Evolutionary conservation across 2,888 invertebrate species (phyloP).

Genomic region (Agonopterix arenella): DNA sequence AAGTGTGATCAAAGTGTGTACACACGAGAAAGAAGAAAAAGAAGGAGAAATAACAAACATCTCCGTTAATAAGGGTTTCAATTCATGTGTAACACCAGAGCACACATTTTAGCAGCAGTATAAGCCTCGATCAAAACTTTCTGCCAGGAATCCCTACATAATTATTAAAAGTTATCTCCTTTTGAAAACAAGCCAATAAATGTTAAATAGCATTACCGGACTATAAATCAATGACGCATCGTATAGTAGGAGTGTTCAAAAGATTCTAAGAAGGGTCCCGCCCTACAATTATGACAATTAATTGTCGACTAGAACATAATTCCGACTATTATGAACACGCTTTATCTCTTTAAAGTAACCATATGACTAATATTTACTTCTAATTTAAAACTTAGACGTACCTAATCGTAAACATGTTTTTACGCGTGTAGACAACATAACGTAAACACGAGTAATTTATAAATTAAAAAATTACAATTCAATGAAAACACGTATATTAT

Average conservation of each 20-base stretch:
- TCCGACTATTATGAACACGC: constrained; percentile 26
- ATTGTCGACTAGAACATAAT: constrained; percentile 38
- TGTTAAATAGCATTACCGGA: neutral
- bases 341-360: constrained; percentile 9
- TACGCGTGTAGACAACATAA: neutral
- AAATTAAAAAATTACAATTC: constrained; percentile 27
- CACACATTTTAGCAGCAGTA: too few species aligned
- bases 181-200: neutral
- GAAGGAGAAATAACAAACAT: too few species aligned
- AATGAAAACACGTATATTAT: constrained; percentile 19
- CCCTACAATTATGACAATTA: constrained; percentile 61
- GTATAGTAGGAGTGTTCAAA: constrained; percentile 1
- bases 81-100: too few species aligned
- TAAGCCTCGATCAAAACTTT: too few species aligned
- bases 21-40: too few species aligned
- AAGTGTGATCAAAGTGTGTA: too few species aligned
- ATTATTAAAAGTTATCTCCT: too few species aligned
- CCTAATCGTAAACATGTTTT: neutral
- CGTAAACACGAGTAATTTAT: constrained; percentile 26
- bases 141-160: too few species aligned
- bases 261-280: constrained; percentile 48
- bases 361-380: constrained; percentile 18
- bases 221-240: constrained; percentile 23
- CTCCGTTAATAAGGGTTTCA: too few species aligned
- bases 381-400: too few species aligned